A percentile compares a stretch with the other conserved stretches of the same genome.
phyloP scores from a whole-genome alignment of 64 coral and sea anemone genomes.

The Montipora foliosa region DNA sequence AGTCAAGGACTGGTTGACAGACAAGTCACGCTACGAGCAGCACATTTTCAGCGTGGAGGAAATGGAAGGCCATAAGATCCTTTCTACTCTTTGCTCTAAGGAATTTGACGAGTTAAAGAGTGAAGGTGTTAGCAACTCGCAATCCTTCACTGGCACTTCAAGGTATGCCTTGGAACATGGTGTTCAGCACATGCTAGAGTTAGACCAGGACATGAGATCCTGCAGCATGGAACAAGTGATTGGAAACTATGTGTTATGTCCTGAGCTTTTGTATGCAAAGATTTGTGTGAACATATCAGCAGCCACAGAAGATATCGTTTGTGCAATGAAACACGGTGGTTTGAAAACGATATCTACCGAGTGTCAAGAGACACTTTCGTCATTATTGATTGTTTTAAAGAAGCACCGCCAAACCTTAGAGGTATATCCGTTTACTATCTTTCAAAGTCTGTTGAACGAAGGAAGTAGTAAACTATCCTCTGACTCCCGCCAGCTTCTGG shows the following conservation, averaged over 20 bases:
- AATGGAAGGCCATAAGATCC: slow-evolving; percentile 9
- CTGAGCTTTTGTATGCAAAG: slow-evolving; percentile 25
- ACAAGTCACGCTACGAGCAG: neutral
- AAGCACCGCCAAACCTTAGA: neutral
- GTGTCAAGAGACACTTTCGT: neutral
- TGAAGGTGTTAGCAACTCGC: neutral
- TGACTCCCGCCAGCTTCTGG: neutral
- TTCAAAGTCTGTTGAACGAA: slow-evolving; percentile 31
- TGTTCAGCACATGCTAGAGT: neutral
- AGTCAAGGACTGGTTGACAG: too few species aligned
- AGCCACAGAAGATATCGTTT: slow-evolving; percentile 7
- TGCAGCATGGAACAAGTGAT: neutral
- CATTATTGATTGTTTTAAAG: neutral
- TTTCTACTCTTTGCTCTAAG: slow-evolving; percentile 3
- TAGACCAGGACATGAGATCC: neutral
- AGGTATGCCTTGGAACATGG: slow-evolving; percentile 12
- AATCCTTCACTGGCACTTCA: neutral
- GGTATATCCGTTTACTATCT: neutral
- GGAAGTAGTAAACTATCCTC: neutral
- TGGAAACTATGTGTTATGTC: neutral
- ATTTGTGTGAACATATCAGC: neutral
- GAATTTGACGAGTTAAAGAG: neutral
- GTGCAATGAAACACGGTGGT: neutral
- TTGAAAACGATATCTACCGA: neutral
- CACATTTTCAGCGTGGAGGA: neutral